phyloP scores from a whole-genome alignment of 2,888 invertebrate genomes.

The Notodonta ziczac region DNA sequence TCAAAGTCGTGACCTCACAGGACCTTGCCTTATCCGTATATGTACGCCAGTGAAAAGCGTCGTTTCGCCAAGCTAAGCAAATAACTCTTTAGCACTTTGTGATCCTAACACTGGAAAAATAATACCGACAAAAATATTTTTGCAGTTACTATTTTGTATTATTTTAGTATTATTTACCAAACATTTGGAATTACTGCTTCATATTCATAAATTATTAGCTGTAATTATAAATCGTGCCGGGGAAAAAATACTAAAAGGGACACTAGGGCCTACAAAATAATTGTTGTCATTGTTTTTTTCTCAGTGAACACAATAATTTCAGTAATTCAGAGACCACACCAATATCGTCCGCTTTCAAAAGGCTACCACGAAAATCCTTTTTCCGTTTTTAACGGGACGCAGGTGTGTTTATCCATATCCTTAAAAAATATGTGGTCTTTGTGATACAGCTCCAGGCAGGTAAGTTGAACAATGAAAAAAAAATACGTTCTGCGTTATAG shows the following conservation, averaged over 20 bases:
- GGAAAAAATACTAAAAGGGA: too few relatives aligned
- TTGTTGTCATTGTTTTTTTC: too few relatives aligned
- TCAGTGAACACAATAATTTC: too few relatives aligned
- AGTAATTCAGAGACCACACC: neutral
- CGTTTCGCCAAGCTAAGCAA: neutral
- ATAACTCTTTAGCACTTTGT: neutral
- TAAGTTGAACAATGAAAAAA: neutral
- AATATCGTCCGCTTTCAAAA: neutral
- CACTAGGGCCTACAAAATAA: too few relatives aligned
- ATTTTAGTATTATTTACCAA: too few relatives aligned
- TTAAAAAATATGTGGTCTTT: neutral
- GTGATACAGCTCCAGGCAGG: neutral
- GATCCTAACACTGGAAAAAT: neutral
- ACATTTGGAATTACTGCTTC: too few relatives aligned
- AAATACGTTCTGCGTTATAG: neutral
- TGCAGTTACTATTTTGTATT: too few relatives aligned
- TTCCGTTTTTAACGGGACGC: neutral
- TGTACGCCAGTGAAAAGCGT: slow-evolving; percentile 35
- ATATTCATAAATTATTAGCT: too few relatives aligned
- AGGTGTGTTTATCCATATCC: neutral
- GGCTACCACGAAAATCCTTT: neutral
- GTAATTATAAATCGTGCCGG: too few relatives aligned
- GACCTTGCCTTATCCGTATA: slow-evolving; percentile 68
- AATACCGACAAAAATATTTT: too few relatives aligned
- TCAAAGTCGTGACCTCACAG: slow-evolving; percentile 78